phyloP scores from a whole-genome alignment of 2,888 invertebrate species.

The Eilema caniola region DNA sequence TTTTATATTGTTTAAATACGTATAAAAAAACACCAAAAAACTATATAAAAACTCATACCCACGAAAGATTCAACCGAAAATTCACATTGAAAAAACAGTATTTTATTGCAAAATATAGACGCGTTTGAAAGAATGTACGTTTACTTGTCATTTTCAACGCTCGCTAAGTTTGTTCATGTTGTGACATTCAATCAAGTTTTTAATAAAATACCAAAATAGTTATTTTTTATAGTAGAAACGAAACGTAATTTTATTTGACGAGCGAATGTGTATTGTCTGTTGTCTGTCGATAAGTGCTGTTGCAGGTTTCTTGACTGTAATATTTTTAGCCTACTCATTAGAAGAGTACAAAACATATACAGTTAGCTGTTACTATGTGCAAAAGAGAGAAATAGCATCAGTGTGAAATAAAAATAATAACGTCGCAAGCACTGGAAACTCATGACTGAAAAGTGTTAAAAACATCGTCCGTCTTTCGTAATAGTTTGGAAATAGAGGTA shows the following conservation, averaged over 20 bases:
- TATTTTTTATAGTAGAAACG: background rate
- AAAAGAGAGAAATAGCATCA: slow-evolving; percentile 7
- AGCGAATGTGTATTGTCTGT: background rate
- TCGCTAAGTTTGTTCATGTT: too few species aligned
- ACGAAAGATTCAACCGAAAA: too few species aligned
- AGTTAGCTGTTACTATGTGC: background rate
- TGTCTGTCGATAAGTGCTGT: background rate
- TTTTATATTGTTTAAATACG: too few species aligned
- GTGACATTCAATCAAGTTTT: too few species aligned
- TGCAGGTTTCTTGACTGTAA: background rate
- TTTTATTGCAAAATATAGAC: too few species aligned
- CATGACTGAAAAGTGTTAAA: slow-evolving; percentile 4
- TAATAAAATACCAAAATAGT: too few species aligned
- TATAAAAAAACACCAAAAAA: too few species aligned
- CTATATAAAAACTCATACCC: too few species aligned
- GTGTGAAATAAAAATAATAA: background rate
- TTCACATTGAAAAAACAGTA: too few species aligned
- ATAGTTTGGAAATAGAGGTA: slow-evolving; percentile 58
- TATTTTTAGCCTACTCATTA: slow-evolving; percentile 1
- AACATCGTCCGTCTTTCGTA: slow-evolving; percentile 60
- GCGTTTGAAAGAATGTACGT: too few species aligned
- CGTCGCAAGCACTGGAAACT: background rate
- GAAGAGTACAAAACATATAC: slow-evolving; percentile 11
- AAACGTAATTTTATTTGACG: slow-evolving; percentile 14
- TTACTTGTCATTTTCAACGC: too few species aligned